Percentiles rank a stretch among this genome's conserved stretches.
Conservation (phyloP, 2,888 invertebrate species). For the Pinctada fucata region DNA sequence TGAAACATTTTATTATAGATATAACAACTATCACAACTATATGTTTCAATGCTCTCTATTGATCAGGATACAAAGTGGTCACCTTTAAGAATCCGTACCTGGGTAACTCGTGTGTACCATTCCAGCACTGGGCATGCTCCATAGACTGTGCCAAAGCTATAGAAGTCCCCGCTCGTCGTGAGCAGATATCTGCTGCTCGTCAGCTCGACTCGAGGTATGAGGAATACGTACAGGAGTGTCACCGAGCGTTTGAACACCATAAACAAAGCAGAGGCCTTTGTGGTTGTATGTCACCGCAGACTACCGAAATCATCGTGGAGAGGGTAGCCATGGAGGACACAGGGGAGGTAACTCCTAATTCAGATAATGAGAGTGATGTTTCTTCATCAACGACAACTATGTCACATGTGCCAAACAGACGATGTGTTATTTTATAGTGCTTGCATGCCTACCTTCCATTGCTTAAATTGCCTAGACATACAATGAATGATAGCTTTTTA, state of each 20-base stretch:
- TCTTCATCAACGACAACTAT: no score
- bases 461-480: no score
- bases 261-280: constrained; percentile 16
- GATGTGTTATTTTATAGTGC: no score
- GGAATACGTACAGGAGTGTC: constrained; percentile 66
- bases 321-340: no score
- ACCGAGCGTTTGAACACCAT: constrained; percentile 47
- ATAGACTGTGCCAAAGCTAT: constrained; percentile 76
- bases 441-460: no score
- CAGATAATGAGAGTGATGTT: no score
- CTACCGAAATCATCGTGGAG: no score
- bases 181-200: constrained; percentile 74
- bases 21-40: no score
- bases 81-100: constrained; percentile 79
- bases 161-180: constrained; percentile 77
- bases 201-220: constrained; percentile 75
- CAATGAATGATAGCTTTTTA: no score
- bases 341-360: no score
- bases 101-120: constrained; percentile 79
- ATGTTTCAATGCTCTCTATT: background rate
- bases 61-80: constrained; percentile 78
- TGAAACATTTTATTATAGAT: no score
- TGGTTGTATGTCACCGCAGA: background rate
- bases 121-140: constrained; percentile 79
- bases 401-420: no score